A percentile compares a stretch with the other conserved stretches of the same genome.
Conservation (phyloP, 2,797 vertebrate species). For the Silurus aristotelis region DNA sequence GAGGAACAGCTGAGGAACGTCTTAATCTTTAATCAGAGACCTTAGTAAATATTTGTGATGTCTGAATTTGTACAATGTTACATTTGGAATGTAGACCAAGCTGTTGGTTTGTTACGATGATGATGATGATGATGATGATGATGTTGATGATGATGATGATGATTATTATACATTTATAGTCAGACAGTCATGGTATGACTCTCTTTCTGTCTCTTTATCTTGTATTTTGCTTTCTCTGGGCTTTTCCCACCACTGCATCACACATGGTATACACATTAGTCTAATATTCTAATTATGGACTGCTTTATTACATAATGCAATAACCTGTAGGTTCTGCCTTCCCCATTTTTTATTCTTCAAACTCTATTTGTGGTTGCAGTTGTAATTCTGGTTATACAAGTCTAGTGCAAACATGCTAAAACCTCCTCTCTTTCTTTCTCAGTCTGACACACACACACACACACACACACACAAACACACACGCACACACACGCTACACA, state of each 20-base stretch:
- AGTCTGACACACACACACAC: background rate
- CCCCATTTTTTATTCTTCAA: background rate
- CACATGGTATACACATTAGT: background rate
- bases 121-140: background rate
- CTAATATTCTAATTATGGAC: background rate
- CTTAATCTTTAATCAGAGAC: constrained; percentile 23
- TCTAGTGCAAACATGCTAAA: background rate
- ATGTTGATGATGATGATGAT: background rate
- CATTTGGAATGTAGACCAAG: background rate
- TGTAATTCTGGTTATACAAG: background rate
- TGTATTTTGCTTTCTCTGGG: background rate
- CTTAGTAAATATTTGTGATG: constrained; percentile 18
- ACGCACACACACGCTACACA: background rate
- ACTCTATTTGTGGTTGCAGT: background rate
- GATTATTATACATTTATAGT: background rate
- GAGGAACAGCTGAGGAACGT: constrained; percentile 18
- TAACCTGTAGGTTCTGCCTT: background rate
- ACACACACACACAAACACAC: background rate
- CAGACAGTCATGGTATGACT: background rate
- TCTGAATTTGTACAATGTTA: constrained; percentile 12
- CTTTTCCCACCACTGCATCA: background rate
- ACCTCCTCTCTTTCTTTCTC: background rate
- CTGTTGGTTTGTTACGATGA: background rate
- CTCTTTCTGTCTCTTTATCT: background rate
- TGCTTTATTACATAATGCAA: background rate